Conservation (phyloP, 2,888 invertebrate genomes). For the Apodemia zela region DNA sequence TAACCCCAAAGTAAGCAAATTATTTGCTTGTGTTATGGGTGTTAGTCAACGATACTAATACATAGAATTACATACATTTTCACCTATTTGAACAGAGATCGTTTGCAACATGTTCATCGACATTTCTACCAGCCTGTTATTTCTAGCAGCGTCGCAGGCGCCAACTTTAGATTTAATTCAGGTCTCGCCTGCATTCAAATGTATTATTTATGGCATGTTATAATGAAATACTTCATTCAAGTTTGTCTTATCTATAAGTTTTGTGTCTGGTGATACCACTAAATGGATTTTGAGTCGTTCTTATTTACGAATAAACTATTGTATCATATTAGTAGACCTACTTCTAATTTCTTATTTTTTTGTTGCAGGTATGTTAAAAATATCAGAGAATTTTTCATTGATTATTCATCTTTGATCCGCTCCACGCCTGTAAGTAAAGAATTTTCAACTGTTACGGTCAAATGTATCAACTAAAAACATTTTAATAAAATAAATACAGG, state of each 20-base stretch:
- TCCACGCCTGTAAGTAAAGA: too few species aligned
- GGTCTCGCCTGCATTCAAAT: slow-evolving; percentile 66
- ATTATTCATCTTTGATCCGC: too few species aligned
- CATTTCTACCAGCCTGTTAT: slow-evolving; percentile 65
- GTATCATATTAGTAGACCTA: not conserved
- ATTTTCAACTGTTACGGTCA: too few species aligned
- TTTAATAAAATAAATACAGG: too few species aligned
- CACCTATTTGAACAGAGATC: slow-evolving; percentile 40
- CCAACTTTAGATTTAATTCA: slow-evolving; percentile 67
- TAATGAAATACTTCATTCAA: slow-evolving; percentile 51
- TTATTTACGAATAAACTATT: not conserved
- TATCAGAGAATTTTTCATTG: not conserved
- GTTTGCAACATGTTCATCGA: slow-evolving; percentile 59
- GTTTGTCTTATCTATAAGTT: slow-evolving; percentile 32
- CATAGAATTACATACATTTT: too few species aligned
- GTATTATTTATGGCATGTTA: slow-evolving; percentile 63
- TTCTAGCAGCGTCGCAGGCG: slow-evolving; percentile 60
- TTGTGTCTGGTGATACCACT: not conserved
- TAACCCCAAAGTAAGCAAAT: too few species aligned
- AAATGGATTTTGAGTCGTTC: not conserved
- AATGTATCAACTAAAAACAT: too few species aligned
- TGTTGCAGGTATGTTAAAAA: not conserved
- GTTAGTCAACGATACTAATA: too few species aligned
- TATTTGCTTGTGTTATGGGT: too few species aligned
- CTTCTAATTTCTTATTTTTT: not conserved